Evolutionary conservation across 2,888 invertebrate genomes (phyloP), one percentile per base, ranked within the genome.

Genomic region (Siphlonurus alternatus): DNA sequence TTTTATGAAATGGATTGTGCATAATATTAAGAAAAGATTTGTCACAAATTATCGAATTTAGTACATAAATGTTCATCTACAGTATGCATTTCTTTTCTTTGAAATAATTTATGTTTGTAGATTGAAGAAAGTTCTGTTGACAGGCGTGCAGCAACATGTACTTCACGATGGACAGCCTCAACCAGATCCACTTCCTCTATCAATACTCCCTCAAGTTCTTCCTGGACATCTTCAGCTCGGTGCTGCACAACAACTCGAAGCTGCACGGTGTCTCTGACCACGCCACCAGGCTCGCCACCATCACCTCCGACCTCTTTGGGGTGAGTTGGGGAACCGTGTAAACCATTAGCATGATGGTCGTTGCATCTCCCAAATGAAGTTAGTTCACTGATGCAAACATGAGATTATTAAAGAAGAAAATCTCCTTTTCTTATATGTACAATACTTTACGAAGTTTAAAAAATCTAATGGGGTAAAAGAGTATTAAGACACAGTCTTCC

Each of bases 151-250:
- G 95, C 73, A 94, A 94, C 74, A 98, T 99, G 74, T 99, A 98
- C 80, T 98, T 99, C 79, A 98, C 96, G 0, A 90, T 99, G 88
- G 98, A 99, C 74, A 92, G 94, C 63, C 81, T 99, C 67, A 94
- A 98, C 78, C 91, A 97, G 82, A 92, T 99, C 38, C 98, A 99
- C 79, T 98, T 97, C 86, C 79, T 99, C 68, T 99, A 99, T 78
- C 98, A 99, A 75, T 99, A 96, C 77, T 98, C 98, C 0, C 80
- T 99, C 69, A 94, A 98, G 78, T 98, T 99, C 88, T 97, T 99
- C 82, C 80, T 99, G 73, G 97, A 98, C 71, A 97, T 99, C 74
- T 99, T 99, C 80, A 93, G 91, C 68, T 89, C 91, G 2, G 96
- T 97, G 2, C 80, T 99, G 22, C 84, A 87, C 65, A 88, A 86